Conservation (phyloP, 2,888 invertebrate genomes). For the Drosophila borealis region DNA sequence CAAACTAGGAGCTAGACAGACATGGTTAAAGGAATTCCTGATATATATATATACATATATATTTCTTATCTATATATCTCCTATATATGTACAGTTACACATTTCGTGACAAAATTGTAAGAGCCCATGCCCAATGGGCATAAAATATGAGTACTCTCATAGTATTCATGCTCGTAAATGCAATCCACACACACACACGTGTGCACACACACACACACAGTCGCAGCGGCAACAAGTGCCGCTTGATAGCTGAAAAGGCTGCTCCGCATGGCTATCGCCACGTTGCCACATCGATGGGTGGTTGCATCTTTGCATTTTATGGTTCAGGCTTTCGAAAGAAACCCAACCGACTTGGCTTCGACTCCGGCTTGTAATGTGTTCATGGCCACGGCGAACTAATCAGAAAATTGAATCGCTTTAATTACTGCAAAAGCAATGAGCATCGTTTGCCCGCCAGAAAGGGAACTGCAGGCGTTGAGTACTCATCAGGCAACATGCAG, state of each 20-base stretch:
- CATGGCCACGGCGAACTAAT: slow-evolving; percentile 83
- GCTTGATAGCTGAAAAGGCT: slow-evolving; percentile 12
- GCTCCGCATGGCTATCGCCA: slow-evolving; percentile 25
- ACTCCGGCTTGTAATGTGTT: slow-evolving; percentile 56
- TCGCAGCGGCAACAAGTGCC: slow-evolving; percentile 39
- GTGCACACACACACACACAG: background rate
- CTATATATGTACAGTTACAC: slow-evolving; percentile 2
- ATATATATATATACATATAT: background rate
- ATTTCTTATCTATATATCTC: background rate
- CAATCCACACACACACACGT: slow-evolving; percentile 42
- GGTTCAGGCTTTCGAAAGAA: slow-evolving; percentile 43
- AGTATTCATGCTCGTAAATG: slow-evolving; percentile 33
- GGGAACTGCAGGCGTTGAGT: slow-evolving; percentile 45
- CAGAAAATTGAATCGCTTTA: slow-evolving; percentile 85
- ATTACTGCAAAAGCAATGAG: slow-evolving; percentile 84
- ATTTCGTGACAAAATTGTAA: slow-evolving; percentile 7
- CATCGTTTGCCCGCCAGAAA: slow-evolving; percentile 43
- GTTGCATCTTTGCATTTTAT: slow-evolving; percentile 73
- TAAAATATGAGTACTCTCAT: slow-evolving; percentile 20
- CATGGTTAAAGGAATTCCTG: background rate
- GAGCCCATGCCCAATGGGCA: background rate
- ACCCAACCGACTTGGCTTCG: slow-evolving; percentile 25
- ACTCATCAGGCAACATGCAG: slow-evolving; percentile 46
- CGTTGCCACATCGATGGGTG: slow-evolving; percentile 37
- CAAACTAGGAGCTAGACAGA: too few relatives aligned